Evolutionary conservation across 2,888 invertebrate species (phyloP).

Genomic region (Arctia plantaginis): DNA sequence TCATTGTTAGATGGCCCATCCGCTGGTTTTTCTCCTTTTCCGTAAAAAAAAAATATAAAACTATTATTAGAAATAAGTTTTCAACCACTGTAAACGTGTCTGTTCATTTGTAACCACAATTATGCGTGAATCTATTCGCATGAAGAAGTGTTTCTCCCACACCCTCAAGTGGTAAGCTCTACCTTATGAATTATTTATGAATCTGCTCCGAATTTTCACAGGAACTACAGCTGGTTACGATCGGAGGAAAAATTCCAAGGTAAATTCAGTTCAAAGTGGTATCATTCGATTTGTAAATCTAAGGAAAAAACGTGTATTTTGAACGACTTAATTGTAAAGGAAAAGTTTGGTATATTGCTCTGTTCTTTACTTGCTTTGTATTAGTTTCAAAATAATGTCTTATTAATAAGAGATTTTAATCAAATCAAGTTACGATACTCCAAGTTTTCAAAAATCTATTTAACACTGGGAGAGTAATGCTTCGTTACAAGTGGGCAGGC

Average conservation of each 20-base stretch:
- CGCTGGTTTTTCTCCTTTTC: too few species aligned
- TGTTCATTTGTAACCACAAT: slow-evolving; percentile 20
- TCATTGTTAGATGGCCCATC: too few species aligned
- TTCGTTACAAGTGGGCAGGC: too few species aligned
- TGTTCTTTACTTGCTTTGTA: not conserved
- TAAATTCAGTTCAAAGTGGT: slow-evolving; percentile 14
- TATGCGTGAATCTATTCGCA: slow-evolving; percentile 28
- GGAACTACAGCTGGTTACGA: slow-evolving; percentile 22
- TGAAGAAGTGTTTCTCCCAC: slow-evolving; percentile 16
- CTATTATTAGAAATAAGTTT: slow-evolving; percentile 13
- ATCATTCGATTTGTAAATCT: slow-evolving; percentile 11
- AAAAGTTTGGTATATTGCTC: not conserved
- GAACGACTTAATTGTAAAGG: not conserved
- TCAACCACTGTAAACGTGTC: slow-evolving; percentile 10
- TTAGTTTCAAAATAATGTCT: not conserved
- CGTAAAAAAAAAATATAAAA: too few species aligned
- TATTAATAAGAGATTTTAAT: too few species aligned
- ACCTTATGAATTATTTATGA: slow-evolving; percentile 49
- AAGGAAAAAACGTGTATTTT: not conserved
- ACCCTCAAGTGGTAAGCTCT: slow-evolving; percentile 43
- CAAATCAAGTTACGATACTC: too few species aligned
- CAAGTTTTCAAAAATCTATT: too few species aligned
- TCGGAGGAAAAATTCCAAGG: slow-evolving; percentile 17
- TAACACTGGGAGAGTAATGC: too few species aligned
- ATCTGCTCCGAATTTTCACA: slow-evolving; percentile 33